Conservation (phyloP, 2,797 vertebrate species). For the Sebastes paucispinis region DNA sequence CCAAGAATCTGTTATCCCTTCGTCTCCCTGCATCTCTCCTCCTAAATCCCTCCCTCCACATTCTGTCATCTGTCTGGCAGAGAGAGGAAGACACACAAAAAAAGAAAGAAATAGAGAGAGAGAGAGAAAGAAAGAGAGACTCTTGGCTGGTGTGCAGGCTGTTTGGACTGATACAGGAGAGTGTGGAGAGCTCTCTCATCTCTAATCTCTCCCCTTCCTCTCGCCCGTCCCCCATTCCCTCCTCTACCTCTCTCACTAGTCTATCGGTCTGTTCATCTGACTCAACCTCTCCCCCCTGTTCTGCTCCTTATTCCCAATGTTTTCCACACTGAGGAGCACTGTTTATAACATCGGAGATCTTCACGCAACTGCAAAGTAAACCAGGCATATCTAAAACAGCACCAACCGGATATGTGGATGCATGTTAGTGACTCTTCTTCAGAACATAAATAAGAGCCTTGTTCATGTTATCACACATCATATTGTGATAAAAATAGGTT, state of each 20-base stretch:
- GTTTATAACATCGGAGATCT: neutral
- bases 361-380: neutral
- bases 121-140: constrained; percentile 31
- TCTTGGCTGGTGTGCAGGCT: constrained; percentile 49
- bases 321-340: neutral
- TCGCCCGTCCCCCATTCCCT: constrained; percentile 3
- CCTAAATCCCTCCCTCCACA: constrained; percentile 62
- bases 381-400: neutral
- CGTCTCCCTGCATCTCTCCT: constrained; percentile 46
- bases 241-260: constrained; percentile 12
- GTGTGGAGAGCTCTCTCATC: constrained; percentile 58
- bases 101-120: constrained; percentile 28
- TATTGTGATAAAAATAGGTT: neutral
- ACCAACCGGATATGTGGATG: neutral
- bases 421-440: neutral
- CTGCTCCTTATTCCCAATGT: neutral
- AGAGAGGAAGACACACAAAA: constrained; percentile 12
- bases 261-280: constrained; percentile 28
- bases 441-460: neutral
- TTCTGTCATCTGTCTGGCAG: constrained; percentile 64
- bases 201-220: constrained; percentile 40
- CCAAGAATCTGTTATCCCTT: constrained; percentile 58
- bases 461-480: neutral
- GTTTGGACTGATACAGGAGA: constrained; percentile 61
- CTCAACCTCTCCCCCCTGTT: neutral